These are phyloP conservation scores for Acholoe squamosa DNA, from an alignment of 2,888 invertebrate species.

Conservation along the genomic window DNA sequence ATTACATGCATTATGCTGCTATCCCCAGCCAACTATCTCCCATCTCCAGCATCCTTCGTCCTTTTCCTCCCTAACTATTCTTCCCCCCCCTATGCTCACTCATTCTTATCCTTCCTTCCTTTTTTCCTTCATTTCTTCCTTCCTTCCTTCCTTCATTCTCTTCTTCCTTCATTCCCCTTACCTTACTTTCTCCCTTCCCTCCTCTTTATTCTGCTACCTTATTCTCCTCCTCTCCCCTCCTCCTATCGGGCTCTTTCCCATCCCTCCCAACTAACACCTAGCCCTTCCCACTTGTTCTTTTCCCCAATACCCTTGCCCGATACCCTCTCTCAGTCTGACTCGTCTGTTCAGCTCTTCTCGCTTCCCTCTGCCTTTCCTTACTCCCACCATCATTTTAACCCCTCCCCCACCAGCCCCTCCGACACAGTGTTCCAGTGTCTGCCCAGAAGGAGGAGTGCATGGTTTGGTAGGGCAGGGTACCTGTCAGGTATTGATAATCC, in stretches of 20 bases:
- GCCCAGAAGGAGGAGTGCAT: background rate
- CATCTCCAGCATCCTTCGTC: too few species aligned
- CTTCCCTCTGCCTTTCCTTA: background rate
- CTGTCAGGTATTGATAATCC: slow-evolving; percentile 15
- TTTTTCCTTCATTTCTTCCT: background rate
- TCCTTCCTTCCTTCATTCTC: background rate
- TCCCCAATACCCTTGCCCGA: too few species aligned
- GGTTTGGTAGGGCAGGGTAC: background rate
- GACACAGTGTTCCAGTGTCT: background rate
- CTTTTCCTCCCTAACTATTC: background rate
- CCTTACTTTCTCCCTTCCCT: background rate
- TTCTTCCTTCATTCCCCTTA: background rate
- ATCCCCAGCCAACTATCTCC: too few species aligned
- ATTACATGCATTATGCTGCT: too few species aligned
- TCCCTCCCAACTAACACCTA: background rate
- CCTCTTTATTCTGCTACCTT: too few species aligned
- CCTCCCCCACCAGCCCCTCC: background rate
- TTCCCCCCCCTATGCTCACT: background rate
- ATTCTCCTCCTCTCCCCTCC: background rate
- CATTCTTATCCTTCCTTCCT: background rate
- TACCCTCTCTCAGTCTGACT: too few species aligned
- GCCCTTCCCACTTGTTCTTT: too few species aligned
- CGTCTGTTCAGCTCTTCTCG: background rate
- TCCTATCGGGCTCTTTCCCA: background rate
- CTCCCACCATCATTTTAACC: background rate